These are phyloP conservation scores for Spinus olivaceus DNA, from an alignment of 2,797 vertebrate species.

Conservation along the genomic window DNA sequence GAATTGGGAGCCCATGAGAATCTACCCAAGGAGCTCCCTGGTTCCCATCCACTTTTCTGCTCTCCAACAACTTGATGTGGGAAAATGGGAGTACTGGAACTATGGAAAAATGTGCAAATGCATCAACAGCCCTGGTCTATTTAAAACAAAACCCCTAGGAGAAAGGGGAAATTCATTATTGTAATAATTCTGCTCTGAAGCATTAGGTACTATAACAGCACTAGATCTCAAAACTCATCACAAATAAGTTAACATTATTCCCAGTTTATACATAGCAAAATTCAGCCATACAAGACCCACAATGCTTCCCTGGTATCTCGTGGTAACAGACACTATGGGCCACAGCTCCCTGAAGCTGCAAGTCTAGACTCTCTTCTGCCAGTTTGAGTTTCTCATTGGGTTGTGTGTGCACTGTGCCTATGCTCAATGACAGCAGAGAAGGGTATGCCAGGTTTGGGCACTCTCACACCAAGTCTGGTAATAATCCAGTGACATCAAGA, in stretches of 20 bases:
- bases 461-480: neutral
- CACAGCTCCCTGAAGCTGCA: neutral
- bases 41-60: neutral
- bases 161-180: neutral
- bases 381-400: neutral
- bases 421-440: neutral
- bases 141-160: neutral
- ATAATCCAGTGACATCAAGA: neutral
- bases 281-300: neutral
- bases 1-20: neutral
- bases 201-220: neutral
- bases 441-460: neutral
- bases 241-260: neutral
- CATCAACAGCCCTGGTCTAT: neutral
- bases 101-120: neutral
- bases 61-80: neutral
- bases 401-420: accelerated
- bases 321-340: neutral
- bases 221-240: neutral
- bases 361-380: neutral
- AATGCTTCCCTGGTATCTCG: neutral
- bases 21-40: neutral
- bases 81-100: neutral
- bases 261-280: neutral
- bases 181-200: neutral